phyloP scores from a whole-genome alignment of 2,797 vertebrate species.

The Clarias fuscus region DNA sequence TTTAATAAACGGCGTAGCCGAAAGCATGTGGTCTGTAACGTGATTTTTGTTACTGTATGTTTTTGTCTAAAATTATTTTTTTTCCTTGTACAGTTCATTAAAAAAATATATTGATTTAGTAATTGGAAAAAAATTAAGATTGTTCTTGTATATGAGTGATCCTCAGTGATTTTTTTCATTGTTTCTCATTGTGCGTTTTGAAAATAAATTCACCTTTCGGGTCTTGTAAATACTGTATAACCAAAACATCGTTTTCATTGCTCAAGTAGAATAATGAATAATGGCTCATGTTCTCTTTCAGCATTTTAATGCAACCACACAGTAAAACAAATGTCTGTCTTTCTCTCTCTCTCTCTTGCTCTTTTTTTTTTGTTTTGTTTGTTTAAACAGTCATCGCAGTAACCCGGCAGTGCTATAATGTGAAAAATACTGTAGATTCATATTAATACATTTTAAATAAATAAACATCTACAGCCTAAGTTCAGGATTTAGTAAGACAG shows the following conservation, averaged over 20 bases:
- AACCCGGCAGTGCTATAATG: constrained; percentile 38
- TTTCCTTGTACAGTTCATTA: not conserved
- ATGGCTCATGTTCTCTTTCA: not conserved
- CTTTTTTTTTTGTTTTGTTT: constrained; percentile 8
- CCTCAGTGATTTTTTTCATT: not conserved
- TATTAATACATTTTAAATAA: constrained; percentile 49
- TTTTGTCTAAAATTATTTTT: not conserved
- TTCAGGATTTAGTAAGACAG: constrained; percentile 50
- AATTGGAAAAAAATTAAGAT: not conserved
- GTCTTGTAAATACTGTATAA: not conserved
- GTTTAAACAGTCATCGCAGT: constrained; percentile 28
- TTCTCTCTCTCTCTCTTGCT: not conserved
- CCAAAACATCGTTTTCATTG: not conserved
- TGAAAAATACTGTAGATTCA: constrained; percentile 46
- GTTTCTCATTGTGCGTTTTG: not conserved
- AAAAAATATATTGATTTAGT: not conserved
- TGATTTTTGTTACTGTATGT: not conserved
- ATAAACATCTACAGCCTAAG: constrained; percentile 55
- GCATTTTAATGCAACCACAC: constrained; percentile 34
- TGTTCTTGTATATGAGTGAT: not conserved
- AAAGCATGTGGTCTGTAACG: constrained; percentile 16
- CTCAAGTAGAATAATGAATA: not conserved
- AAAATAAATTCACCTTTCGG: not conserved
- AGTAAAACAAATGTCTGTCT: not conserved
- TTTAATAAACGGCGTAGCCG: not conserved